phyloP scores from a whole-genome alignment of 37 sponge, comb jelly and placozoan genomes.

The Geodia barretti region DNA sequence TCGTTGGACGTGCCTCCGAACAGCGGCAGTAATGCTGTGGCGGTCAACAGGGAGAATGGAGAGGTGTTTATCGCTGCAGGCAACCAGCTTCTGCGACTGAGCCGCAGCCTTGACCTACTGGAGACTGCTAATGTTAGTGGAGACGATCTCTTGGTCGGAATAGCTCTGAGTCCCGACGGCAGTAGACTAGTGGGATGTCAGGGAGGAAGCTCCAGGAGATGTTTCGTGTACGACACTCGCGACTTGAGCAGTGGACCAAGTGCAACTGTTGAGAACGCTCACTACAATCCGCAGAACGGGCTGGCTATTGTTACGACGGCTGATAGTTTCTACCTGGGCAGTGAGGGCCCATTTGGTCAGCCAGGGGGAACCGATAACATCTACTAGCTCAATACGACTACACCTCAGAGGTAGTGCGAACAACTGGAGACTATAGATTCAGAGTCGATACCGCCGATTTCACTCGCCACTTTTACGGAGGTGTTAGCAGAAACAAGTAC shows the following conservation, averaged over 20 bases:
- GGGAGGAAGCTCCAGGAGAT: constrained; percentile 6
- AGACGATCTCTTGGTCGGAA: not conserved
- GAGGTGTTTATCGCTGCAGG: constrained; percentile 24
- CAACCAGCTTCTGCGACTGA: constrained; percentile 15
- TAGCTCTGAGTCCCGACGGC: constrained; percentile 20
- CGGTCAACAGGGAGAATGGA: no score
- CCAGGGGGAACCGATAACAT: no score
- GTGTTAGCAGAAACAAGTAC: constrained; percentile 1
- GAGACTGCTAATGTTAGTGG: not conserved
- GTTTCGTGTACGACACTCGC: constrained; percentile 16
- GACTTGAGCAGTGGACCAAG: not conserved
- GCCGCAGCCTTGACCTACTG: constrained; percentile 6
- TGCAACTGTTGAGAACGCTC: not conserved
- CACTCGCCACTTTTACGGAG: not conserved
- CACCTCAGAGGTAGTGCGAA: no score
- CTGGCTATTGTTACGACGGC: constrained; percentile 17
- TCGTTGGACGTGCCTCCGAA: no score
- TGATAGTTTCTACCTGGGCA: not conserved
- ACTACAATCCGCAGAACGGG: not conserved
- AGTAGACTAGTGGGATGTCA: constrained; percentile 20
- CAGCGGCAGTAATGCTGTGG: no score
- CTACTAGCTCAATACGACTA: no score
- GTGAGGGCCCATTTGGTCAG: no score
- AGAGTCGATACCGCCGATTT: not conserved
- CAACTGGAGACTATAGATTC: no score